Percentiles rank a stretch among this genome's conserved stretches.
Evolutionary conservation across 1,140 invertebrate genomes (phyloP).

Genomic region (Mya arenaria): DNA sequence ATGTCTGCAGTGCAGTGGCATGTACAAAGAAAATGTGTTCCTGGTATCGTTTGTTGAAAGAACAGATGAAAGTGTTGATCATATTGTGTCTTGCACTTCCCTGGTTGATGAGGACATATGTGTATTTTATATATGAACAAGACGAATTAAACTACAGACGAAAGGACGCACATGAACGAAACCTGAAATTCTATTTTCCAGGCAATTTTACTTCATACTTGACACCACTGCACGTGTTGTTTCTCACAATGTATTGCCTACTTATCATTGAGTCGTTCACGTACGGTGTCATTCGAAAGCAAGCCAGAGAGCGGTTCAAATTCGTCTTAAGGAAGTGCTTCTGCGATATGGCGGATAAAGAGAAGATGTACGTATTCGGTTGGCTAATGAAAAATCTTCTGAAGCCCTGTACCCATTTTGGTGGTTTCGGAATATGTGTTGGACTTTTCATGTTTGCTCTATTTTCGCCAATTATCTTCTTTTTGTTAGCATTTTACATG

Average conservation of each 20-base stretch:
- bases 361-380: not conserved
- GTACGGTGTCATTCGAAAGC: not conserved
- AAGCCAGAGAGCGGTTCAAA: slow-evolving; percentile 48
- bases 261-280: not conserved
- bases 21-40: not conserved
- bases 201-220: slow-evolving; percentile 12
- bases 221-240: slow-evolving; percentile 3
- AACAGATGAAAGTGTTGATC: not conserved
- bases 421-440: slow-evolving; percentile 59
- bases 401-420: slow-evolving; percentile 49
- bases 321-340: slow-evolving; percentile 57
- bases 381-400: slow-evolving; percentile 10
- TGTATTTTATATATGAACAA: slow-evolving; percentile 11
- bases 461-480: slow-evolving; percentile 41
- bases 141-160: not conserved
- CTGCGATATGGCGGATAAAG: slow-evolving; percentile 60
- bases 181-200: not conserved
- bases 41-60: not conserved
- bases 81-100: not conserved
- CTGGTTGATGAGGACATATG: slow-evolving; percentile 7
- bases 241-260: not conserved
- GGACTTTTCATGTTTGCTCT: slow-evolving; percentile 54
- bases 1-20: not conserved
- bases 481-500: slow-evolving; percentile 60
- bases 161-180: not conserved